A percentile compares a stretch with the other conserved stretches of the same genome.
Evolutionary conservation across 2,113 vertebrate species (phyloP).

Genomic region (Hymenochirus boettgeri): DNA sequence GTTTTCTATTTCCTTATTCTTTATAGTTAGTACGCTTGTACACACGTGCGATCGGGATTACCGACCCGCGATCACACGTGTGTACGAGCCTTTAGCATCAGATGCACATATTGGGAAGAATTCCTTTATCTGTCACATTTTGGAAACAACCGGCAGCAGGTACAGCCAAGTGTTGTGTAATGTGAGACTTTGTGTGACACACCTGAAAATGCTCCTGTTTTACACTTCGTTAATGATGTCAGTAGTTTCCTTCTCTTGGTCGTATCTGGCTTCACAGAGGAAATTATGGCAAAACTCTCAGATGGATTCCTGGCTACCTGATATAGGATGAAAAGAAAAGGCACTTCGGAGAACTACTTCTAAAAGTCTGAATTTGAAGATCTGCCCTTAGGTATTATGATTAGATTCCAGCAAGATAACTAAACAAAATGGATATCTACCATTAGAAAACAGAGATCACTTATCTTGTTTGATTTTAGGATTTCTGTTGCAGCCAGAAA

Average conservation of each 20-base stretch:
- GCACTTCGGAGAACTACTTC: slow-evolving; percentile 69
- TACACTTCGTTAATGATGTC: slow-evolving; percentile 42
- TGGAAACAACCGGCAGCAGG: slow-evolving; percentile 12
- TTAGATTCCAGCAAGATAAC: slow-evolving; percentile 48
- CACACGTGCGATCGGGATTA: too few relatives aligned
- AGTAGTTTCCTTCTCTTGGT: slow-evolving; percentile 47
- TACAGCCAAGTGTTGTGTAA: slow-evolving; percentile 14
- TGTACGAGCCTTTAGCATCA: slow-evolving; percentile 9
- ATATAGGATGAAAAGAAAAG: slow-evolving; percentile 71
- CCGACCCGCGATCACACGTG: too few relatives aligned
- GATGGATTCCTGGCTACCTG: slow-evolving; percentile 62
- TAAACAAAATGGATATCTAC: slow-evolving; percentile 40
- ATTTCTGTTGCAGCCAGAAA: slow-evolving; percentile 23
- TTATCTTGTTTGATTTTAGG: slow-evolving; percentile 42
- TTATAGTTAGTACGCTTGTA: too few relatives aligned
- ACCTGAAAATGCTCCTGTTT: slow-evolving; percentile 32
- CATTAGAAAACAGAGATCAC: slow-evolving; percentile 28
- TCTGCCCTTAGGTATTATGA: slow-evolving; percentile 53
- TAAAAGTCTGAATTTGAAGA: slow-evolving; percentile 59
- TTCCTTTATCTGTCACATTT: slow-evolving; percentile 20
- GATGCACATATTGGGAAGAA: slow-evolving; percentile 23
- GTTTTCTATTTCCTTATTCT: too few relatives aligned
- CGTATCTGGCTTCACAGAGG: slow-evolving; percentile 42
- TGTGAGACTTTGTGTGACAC: slow-evolving; percentile 18
- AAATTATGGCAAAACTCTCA: slow-evolving; percentile 38